Evolutionary conservation across 2,113 vertebrate species (phyloP).

Genomic region (zebrafish (Danio rerio)): DNA sequence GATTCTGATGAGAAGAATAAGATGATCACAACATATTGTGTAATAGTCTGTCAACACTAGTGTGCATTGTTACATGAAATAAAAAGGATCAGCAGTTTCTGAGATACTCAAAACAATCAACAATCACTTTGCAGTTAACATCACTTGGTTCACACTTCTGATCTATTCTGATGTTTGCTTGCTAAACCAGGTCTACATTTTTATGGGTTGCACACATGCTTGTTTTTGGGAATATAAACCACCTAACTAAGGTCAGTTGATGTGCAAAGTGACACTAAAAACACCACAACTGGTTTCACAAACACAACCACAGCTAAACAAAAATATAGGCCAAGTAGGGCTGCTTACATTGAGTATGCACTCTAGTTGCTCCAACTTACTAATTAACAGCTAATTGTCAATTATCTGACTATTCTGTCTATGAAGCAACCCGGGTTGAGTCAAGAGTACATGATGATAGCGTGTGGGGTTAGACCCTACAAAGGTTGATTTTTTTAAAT

Average conservation of each 20-base stretch:
- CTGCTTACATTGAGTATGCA: neutral
- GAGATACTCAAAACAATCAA: neutral
- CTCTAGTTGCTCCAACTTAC: neutral
- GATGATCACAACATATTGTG: neutral
- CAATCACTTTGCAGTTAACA: neutral
- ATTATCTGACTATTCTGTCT: neutral
- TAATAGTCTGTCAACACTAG: neutral
- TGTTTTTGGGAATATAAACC: neutral
- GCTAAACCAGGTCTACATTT: neutral
- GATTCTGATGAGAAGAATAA: neutral
- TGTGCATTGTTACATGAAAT: too few species aligned
- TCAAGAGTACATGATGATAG: neutral
- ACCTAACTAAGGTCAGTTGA: neutral
- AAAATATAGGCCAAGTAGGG: conserved; percentile 5
- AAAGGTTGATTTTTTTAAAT: neutral
- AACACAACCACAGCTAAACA: conserved; percentile 20
- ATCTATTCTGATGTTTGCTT: neutral
- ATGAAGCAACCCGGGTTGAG: neutral
- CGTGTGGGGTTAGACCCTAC: neutral
- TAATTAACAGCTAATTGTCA: neutral
- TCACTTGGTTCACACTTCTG: conserved; percentile 14
- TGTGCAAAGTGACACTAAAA: conserved; percentile 32
- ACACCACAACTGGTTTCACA: conserved; percentile 34
- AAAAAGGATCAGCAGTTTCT: too few species aligned
- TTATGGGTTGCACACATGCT: too few species aligned